Percentiles rank a stretch among this genome's conserved stretches.
Conservation (phyloP, 2,888 invertebrate species). For the Tetropium fuscum region DNA sequence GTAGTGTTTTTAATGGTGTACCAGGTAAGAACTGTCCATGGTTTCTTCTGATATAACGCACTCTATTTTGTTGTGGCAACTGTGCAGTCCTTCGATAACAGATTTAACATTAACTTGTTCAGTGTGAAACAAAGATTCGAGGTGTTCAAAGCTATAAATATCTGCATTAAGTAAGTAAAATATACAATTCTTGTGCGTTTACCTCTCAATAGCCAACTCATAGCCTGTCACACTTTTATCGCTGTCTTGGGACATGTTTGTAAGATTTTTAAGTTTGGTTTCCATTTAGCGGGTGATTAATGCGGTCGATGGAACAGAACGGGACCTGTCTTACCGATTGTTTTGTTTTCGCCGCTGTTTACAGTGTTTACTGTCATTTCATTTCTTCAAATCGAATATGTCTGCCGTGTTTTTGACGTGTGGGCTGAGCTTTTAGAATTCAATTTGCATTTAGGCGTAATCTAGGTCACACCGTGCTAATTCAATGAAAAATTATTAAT, state of each 20-base stretch:
- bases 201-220: conserved; percentile 31
- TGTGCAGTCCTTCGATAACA: conserved; percentile 24
- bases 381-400: conserved; percentile 33
- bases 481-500: conserved; percentile 22
- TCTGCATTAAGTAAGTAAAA: too few species aligned
- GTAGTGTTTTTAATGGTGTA: not conserved
- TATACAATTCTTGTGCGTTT: too few species aligned
- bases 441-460: conserved; percentile 21
- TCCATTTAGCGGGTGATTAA: too few species aligned
- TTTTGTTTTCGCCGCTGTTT: conserved; percentile 24
- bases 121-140: conserved; percentile 25
- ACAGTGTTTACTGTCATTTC: conserved; percentile 21
- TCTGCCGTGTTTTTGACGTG: conserved; percentile 38
- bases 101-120: conserved; percentile 13
- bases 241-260: too few species aligned
- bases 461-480: conserved; percentile 25
- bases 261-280: too few species aligned
- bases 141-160: conserved; percentile 31
- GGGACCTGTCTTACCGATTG: conserved; percentile 20
- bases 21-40: conserved; percentile 24
- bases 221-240: conserved; percentile 33
- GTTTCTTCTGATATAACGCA: conserved; percentile 25
- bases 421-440: conserved; percentile 35
- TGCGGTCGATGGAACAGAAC: not conserved
- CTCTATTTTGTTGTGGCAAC: conserved; percentile 28